These are phyloP conservation scores for Sesia apiformis DNA, from an alignment of 2,888 invertebrate genomes.

Conservation along the genomic window DNA sequence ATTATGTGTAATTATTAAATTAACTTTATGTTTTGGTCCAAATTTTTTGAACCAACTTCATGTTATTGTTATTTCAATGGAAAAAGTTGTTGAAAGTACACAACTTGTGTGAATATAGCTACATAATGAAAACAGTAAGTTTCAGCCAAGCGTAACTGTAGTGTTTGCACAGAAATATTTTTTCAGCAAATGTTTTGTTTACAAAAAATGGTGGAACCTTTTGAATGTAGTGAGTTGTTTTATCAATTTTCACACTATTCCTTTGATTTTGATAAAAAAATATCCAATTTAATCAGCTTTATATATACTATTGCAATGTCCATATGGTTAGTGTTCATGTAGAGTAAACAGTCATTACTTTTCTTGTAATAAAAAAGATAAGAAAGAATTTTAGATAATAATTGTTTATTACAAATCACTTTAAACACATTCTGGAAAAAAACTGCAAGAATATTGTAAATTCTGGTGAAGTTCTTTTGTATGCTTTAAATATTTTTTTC, in stretches of 20 bases:
- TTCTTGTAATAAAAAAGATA: background rate
- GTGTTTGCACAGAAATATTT: conserved; percentile 15
- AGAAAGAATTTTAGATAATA: background rate
- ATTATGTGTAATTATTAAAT: no score
- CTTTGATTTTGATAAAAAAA: background rate
- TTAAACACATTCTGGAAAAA: no score
- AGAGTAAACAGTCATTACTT: background rate
- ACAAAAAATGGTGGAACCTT: conserved; percentile 40
- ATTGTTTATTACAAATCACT: no score
- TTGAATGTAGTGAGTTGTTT: conserved; percentile 45
- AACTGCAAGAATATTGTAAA: no score
- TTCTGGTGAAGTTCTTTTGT: no score
- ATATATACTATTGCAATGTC: background rate
- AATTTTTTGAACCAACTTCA: conserved; percentile 39
- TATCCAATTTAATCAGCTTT: background rate
- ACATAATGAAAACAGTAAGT: conserved; percentile 32
- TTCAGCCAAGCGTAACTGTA: conserved; percentile 52
- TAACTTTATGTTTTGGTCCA: background rate
- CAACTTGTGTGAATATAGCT: conserved; percentile 47
- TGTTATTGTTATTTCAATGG: conserved; percentile 23
- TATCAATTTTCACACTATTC: background rate
- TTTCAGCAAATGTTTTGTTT: conserved; percentile 9
- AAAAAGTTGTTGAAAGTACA: conserved; percentile 17
- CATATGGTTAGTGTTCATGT: conserved; percentile 4
- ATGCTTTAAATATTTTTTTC: no score